Base-by-base conservation (phyloP, 2,113 vertebrate species). In the Myxocyprinus asiaticus region DNA sequence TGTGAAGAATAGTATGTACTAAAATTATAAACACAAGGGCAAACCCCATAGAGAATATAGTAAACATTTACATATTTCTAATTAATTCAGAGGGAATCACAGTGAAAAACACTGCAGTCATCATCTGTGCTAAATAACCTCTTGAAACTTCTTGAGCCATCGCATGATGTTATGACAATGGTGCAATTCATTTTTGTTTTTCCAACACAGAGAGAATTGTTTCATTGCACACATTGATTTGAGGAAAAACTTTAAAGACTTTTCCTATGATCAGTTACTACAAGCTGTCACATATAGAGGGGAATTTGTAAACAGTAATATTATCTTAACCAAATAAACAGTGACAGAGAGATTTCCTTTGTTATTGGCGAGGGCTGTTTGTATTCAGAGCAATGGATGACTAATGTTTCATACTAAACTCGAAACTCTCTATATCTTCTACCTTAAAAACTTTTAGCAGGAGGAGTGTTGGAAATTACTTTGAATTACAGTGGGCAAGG, bases 11-110 rank as follows among this genome's bases (percentile, higher is more conserved):
- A 77, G 53, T 47, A 77, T 67, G 50, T 81, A 62, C 33, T 55
- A 12, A 62, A 43, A 55, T 58, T 67, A 72, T 81, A 84, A 84
- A 78, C 79, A 81, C 56, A 80, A 42, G 14, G 51, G 68, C 22
- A 62, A 80, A 67, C 45, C 44, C 17, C 47, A 67, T 9, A 22
- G 74, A 14, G 48, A 81, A 67, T 67, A 78, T 67, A 63, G 22
- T 70, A 81, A 78, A 78, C 66, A 70, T 81, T 81, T 84, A 81
- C 66, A 70, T 33, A 33, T 66, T 58, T 59, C 22, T n/a, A 76
- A 66, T 59, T 33, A 33, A 33, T 33, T 33, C 22, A 33, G 47
- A 33, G 5, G 4, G 5, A 61, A 51, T 33, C 33, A 9, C 33
- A 14, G 14, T 53, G 33, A 79, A 56, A 63, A 33, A 33, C 22